phyloP scores from a whole-genome alignment of 2,888 invertebrate species.

The Eurytoma adleriae region DNA sequence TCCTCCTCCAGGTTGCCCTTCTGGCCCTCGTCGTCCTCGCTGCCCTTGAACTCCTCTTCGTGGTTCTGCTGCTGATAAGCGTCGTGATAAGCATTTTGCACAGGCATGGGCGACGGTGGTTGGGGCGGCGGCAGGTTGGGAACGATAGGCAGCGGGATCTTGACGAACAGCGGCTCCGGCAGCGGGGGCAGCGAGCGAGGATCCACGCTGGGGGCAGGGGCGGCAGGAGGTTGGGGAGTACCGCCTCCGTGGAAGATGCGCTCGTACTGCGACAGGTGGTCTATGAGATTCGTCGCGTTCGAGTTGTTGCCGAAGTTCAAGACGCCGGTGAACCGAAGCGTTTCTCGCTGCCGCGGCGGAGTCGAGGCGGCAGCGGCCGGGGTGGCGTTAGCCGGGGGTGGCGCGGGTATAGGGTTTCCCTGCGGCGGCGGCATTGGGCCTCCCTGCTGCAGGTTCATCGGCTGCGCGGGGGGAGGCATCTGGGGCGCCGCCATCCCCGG shows the following conservation, averaged over 20 bases:
- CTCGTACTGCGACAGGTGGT: slow-evolving; percentile 71
- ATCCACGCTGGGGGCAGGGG: slow-evolving; percentile 21
- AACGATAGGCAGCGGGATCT: slow-evolving; percentile 70
- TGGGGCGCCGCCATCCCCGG: slow-evolving; percentile 46
- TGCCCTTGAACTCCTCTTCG: slow-evolving; percentile 18
- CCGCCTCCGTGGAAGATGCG: slow-evolving; percentile 67
- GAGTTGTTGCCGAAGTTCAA: slow-evolving; percentile 71
- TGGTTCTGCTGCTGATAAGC: slow-evolving; percentile 19
- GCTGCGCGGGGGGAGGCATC: slow-evolving; percentile 4
- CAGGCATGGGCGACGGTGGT: slow-evolving; percentile 56
- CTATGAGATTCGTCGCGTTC: slow-evolving; percentile 63
- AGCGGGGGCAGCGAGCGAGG: slow-evolving; percentile 50
- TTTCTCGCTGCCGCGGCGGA: slow-evolving; percentile 67
- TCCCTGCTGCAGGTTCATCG: not conserved
- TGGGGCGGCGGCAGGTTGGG: slow-evolving; percentile 64
- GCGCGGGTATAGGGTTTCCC: slow-evolving; percentile 9
- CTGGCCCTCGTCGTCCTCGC: slow-evolving; percentile 15
- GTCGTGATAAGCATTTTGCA: slow-evolving; percentile 14
- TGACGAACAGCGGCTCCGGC: slow-evolving; percentile 65
- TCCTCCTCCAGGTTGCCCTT: slow-evolving; percentile 33
- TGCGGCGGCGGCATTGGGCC: slow-evolving; percentile 9
- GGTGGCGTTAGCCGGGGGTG: slow-evolving; percentile 24
- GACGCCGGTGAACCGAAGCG: slow-evolving; percentile 71
- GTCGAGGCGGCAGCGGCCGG: slow-evolving; percentile 24
- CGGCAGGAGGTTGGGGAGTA: slow-evolving; percentile 36